A percentile compares a stretch with the other conserved stretches of the same genome.
Conservation (phyloP, 2,797 vertebrate genomes). For the Myioborus miniatus region DNA sequence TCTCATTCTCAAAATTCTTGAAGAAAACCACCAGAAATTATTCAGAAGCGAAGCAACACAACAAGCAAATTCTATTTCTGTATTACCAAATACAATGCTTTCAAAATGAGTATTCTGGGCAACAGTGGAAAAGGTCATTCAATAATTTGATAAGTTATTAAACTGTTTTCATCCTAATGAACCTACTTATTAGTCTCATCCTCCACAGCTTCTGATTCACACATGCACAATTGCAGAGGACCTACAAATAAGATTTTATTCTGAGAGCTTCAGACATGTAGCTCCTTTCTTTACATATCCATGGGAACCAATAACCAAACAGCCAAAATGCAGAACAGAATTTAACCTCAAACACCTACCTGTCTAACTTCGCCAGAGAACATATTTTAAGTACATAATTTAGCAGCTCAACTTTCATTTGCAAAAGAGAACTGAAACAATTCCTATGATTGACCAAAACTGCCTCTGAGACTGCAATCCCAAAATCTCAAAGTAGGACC, state of each 20-base stretch:
- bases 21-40: neutral
- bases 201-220: neutral
- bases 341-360: neutral
- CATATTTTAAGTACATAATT: neutral
- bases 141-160: neutral
- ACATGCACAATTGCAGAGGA: neutral
- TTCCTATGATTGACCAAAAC: neutral
- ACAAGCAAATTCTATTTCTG: neutral
- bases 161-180: neutral
- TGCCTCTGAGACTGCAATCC: neutral
- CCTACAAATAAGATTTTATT: neutral
- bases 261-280: neutral
- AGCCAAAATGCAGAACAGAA: neutral
- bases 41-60: neutral
- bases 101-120: neutral
- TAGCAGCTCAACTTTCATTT: neutral
- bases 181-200: neutral
- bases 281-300: neutral
- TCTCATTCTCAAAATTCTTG: neutral
- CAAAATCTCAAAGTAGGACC: neutral
- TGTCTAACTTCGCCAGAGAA: neutral
- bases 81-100: neutral
- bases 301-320: neutral
- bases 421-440: neutral
- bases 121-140: neutral